Evolutionary conservation across 1,140 invertebrate species (phyloP).

Genomic region (Cydia pomonella): DNA sequence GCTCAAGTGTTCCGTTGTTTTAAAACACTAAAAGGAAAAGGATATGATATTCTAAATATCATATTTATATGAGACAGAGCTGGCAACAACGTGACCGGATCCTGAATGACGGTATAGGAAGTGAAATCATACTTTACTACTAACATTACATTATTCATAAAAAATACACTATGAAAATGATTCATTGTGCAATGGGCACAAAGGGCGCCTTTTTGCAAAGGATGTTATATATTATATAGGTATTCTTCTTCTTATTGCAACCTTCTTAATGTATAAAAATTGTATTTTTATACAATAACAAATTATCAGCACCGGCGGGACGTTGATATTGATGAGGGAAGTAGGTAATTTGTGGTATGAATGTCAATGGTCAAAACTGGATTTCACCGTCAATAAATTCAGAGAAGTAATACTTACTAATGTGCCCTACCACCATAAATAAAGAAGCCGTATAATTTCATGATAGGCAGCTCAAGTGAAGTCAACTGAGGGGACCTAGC

Average conservation of each 20-base stretch:
- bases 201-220: background rate
- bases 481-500: too few species aligned
- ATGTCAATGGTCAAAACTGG: background rate
- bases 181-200: background rate
- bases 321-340: constrained; percentile 17
- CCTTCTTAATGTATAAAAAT: background rate
- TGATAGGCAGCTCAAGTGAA: too few species aligned
- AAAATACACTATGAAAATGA: background rate
- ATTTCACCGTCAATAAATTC: background rate
- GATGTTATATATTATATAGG: background rate
- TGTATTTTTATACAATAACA: background rate
- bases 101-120: constrained; percentile 12
- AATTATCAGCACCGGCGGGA: constrained; percentile 2
- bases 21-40: background rate
- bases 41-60: background rate
- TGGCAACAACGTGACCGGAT: constrained; percentile 1
- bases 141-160: constrained; percentile 13
- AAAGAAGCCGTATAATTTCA: background rate
- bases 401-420: background rate
- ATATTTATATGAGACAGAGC: background rate
- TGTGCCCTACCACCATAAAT: background rate
- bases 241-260: background rate
- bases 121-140: constrained; percentile 5
- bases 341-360: constrained; percentile 16
- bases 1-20: background rate